These are phyloP conservation scores for Apantesis nais DNA, from an alignment of 2,888 invertebrate species.

Conservation along the genomic window DNA sequence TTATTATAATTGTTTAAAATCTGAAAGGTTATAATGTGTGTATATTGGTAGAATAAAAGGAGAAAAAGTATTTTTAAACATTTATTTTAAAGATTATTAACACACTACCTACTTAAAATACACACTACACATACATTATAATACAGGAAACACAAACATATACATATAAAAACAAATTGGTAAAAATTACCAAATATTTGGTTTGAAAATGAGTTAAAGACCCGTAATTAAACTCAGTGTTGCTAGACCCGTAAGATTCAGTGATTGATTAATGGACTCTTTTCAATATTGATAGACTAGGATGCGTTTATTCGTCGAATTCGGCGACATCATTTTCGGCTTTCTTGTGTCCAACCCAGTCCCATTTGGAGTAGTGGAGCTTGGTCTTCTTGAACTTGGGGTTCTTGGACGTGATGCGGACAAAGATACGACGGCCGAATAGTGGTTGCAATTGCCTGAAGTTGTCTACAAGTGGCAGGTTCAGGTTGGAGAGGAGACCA, in stretches of 20 bases:
- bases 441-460: constrained; percentile 88
- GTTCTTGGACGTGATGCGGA: constrained; percentile 85
- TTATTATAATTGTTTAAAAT: constrained; percentile 40
- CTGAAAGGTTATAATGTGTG: constrained; percentile 15
- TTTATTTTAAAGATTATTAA: constrained; percentile 64
- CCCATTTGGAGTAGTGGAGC: constrained; percentile 87
- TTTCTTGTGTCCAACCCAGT: constrained; percentile 86
- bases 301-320: constrained; percentile 70
- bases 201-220: constrained; percentile 40
- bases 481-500: constrained; percentile 87
- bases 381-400: constrained; percentile 86
- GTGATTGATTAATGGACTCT: constrained; percentile 42
- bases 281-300: constrained; percentile 11
- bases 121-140: constrained; percentile 46
- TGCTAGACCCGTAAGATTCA: constrained; percentile 59
- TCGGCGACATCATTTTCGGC: constrained; percentile 79
- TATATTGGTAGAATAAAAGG: constrained; percentile 51
- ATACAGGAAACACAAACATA: constrained; percentile 68
- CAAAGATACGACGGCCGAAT: constrained; percentile 89
- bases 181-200: constrained; percentile 57
- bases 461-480: constrained; percentile 89
- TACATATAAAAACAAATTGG: constrained; percentile 41
- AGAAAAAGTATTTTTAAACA: constrained; percentile 48
- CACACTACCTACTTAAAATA: constrained; percentile 60
- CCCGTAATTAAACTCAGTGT: constrained; percentile 39